phyloP scores from a whole-genome alignment of 2,888 invertebrate genomes.

The Loripinus fragilis region DNA sequence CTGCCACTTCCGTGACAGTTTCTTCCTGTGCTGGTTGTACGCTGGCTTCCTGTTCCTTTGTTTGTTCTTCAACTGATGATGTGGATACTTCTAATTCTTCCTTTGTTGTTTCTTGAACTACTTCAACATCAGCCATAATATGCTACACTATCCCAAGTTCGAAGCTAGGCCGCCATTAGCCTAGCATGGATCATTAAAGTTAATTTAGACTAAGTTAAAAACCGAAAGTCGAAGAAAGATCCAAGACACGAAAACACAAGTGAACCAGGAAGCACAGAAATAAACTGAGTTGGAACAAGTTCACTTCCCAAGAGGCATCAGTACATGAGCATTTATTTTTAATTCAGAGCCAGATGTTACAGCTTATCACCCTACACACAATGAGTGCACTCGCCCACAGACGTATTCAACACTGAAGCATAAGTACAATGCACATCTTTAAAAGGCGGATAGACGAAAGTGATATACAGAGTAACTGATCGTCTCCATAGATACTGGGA shows the following conservation, averaged over 20 bases:
- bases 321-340: conserved; percentile 1
- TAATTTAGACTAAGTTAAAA: neutral
- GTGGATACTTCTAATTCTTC: neutral
- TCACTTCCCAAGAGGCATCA: neutral
- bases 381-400: neutral
- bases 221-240: conserved; percentile 8
- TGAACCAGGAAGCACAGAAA: conserved; percentile 13
- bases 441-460: conserved; percentile 10
- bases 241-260: conserved; percentile 4
- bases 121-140: conserved; percentile 53
- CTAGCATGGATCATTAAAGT: neutral
- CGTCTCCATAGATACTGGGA: conserved; percentile 12
- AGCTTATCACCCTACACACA: neutral
- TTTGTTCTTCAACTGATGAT: conserved; percentile 7
- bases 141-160: conserved; percentile 24
- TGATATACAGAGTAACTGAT: conserved; percentile 7
- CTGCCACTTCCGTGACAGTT: conserved; percentile 58
- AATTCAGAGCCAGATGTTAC: neutral
- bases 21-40: conserved; percentile 55
- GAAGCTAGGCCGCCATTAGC: conserved; percentile 15
- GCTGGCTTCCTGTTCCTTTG: conserved; percentile 39
- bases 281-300: neutral
- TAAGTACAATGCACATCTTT: conserved; percentile 5
- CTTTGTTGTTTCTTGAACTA: conserved; percentile 19
- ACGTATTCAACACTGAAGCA: neutral